Evolutionary conservation across 2,113 vertebrate species (phyloP).

Genomic region (Saccopteryx bilineata): DNA sequence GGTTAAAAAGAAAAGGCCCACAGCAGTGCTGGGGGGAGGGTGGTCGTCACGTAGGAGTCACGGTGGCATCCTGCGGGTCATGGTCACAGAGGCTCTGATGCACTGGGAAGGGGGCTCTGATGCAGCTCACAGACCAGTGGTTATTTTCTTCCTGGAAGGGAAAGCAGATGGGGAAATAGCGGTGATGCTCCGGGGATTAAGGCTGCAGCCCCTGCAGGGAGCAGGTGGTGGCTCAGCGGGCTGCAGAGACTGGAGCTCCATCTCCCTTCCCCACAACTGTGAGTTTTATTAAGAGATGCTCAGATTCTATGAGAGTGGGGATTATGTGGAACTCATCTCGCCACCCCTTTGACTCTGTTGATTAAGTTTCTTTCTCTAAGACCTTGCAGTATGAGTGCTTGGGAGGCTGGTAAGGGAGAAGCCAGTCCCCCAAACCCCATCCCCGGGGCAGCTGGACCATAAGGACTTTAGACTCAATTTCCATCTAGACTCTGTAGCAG

Average conservation of each 20-base stretch:
- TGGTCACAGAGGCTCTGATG: neutral
- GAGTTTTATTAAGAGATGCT: conserved; percentile 82
- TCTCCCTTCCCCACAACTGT: conserved; percentile 76
- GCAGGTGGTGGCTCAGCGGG: conserved; percentile 78
- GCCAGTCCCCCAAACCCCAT: neutral
- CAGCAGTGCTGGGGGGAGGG: neutral
- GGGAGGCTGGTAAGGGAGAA: conserved; percentile 5
- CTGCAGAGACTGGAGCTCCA: conserved; percentile 66
- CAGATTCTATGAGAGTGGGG: conserved; percentile 63
- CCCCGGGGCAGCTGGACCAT: neutral
- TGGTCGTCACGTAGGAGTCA: neutral
- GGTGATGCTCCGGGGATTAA: conserved; percentile 74
- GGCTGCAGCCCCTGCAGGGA: conserved; percentile 51
- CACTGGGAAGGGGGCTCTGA: neutral
- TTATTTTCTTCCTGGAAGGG: conserved; percentile 73
- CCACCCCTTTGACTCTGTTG: conserved; percentile 68
- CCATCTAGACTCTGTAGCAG: neutral
- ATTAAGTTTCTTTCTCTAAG: conserved; percentile 71
- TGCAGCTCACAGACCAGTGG: conserved; percentile 40
- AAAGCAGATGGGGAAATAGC: conserved; percentile 71
- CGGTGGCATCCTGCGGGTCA: neutral
- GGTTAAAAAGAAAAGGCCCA: neutral
- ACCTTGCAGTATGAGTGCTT: neutral
- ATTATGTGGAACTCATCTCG: conserved; percentile 68
- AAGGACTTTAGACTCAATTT: neutral